These are phyloP conservation scores for Ecliptopera silaceata DNA, from an alignment of 2,888 invertebrate genomes.

Conservation along the genomic window DNA sequence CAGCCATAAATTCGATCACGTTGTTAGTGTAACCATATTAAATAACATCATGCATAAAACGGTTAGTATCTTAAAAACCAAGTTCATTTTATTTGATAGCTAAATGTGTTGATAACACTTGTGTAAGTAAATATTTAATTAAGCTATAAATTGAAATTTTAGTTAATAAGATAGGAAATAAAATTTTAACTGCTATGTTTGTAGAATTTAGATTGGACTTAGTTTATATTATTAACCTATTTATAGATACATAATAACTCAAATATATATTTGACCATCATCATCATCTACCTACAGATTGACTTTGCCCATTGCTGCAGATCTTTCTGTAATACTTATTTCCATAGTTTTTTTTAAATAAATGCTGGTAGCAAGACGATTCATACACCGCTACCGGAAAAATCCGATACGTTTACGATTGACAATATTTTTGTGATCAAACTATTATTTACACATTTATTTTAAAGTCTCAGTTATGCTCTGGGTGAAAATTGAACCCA, in stretches of 20 bases:
- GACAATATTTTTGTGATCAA: too few relatives aligned
- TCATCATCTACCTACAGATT: too few relatives aligned
- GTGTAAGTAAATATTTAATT: constrained; percentile 22
- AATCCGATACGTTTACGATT: too few relatives aligned
- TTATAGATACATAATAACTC: background rate
- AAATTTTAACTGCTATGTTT: constrained; percentile 7
- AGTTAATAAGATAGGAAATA: constrained; percentile 18
- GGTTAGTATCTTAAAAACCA: constrained; percentile 3
- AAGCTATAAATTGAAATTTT: constrained; percentile 22
- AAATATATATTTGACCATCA: too few relatives aligned
- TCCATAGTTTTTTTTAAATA: too few relatives aligned
- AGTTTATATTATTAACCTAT: background rate
- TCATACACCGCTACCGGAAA: too few relatives aligned
- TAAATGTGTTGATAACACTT: constrained; percentile 7
- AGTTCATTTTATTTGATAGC: constrained; percentile 12
- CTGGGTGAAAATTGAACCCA: too few relatives aligned
- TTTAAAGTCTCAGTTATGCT: too few relatives aligned
- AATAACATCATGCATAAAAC: constrained; percentile 6
- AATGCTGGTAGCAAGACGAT: too few relatives aligned
- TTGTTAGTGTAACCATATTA: constrained; percentile 5
- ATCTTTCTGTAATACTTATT: too few relatives aligned
- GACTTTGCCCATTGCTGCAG: too few relatives aligned
- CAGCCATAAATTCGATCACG: constrained; percentile 16
- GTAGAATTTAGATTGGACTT: background rate
- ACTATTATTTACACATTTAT: too few relatives aligned